Percentiles rank a stretch among this genome's conserved stretches.
Conservation (phyloP, 35 echinoderm and acorn worm genomes). For the Holothuria glaberrima region DNA sequence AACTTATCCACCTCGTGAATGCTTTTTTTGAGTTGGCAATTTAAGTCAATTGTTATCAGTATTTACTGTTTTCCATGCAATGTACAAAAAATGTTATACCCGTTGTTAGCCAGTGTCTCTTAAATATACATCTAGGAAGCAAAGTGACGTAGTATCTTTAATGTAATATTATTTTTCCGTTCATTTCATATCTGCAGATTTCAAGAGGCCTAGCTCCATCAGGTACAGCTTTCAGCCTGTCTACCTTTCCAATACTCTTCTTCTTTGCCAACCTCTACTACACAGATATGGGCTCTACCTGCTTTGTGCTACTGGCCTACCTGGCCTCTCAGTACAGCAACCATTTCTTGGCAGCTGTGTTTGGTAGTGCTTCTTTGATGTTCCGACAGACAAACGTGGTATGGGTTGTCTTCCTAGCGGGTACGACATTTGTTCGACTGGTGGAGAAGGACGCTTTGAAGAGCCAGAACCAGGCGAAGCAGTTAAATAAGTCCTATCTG, state of each 20-base stretch:
- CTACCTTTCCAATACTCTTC: conserved; percentile 80
- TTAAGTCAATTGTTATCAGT: too few relatives aligned
- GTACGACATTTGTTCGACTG: conserved; percentile 62
- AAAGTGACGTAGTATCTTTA: too few relatives aligned
- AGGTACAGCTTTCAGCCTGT: conserved; percentile 69
- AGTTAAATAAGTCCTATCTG: conserved; percentile 47
- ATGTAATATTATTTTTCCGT: background rate
- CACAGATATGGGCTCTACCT: conserved; percentile 92
- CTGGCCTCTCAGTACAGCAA: conserved; percentile 78
- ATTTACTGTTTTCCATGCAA: too few relatives aligned
- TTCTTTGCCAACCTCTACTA: conserved; percentile 98
- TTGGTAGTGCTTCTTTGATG: conserved; percentile 71
- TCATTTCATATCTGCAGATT: conserved; percentile 37
- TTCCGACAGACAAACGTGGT: conserved; percentile 98
- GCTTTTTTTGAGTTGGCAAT: too few relatives aligned
- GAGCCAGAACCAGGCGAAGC: conserved; percentile 38
- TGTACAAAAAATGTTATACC: too few relatives aligned
- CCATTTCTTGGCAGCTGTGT: conserved; percentile 75
- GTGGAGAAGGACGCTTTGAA: conserved; percentile 66
- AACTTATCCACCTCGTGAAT: too few relatives aligned
- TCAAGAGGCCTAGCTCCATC: conserved; percentile 54
- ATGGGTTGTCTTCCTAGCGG: conserved; percentile 95
- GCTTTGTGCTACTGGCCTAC: conserved; percentile 93
- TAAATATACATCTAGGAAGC: too few relatives aligned
- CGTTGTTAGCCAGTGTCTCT: too few relatives aligned